Evolutionary conservation across 2,888 invertebrate genomes (phyloP).

Genomic region (Endotricha flammealis): DNA sequence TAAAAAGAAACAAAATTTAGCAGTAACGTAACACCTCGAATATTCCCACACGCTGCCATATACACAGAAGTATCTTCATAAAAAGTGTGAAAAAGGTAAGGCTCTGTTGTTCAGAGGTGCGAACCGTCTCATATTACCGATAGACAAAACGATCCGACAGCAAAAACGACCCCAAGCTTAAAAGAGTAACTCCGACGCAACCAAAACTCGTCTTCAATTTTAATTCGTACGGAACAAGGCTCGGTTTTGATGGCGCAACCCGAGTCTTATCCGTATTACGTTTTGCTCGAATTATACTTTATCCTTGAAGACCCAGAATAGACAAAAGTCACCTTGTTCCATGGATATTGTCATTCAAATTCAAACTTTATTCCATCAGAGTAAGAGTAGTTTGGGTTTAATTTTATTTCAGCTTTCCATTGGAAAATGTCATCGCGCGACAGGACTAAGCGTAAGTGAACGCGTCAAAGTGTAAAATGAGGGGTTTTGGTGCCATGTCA

Average conservation of each 20-base stretch:
- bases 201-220: slow-evolving; percentile 29
- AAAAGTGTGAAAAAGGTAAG: slow-evolving; percentile 64
- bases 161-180: slow-evolving; percentile 40
- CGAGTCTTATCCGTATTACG: slow-evolving; percentile 40
- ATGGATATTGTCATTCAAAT: slow-evolving; percentile 31
- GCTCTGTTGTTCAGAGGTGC: slow-evolving; percentile 67
- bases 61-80: slow-evolving; percentile 50
- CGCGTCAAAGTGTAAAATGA: slow-evolving; percentile 79
- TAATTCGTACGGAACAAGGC: slow-evolving; percentile 33
- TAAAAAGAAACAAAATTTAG: slow-evolving; percentile 30
- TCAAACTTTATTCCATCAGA: slow-evolving; percentile 44
- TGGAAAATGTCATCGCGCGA: slow-evolving; percentile 69
- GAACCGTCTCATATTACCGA: slow-evolving; percentile 71
- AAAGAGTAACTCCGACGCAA: slow-evolving; percentile 24
- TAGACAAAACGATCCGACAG: slow-evolving; percentile 61
- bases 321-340: slow-evolving; percentile 65
- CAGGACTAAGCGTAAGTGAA: slow-evolving; percentile 73
- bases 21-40: slow-evolving; percentile 47
- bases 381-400: slow-evolving; percentile 33
- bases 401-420: slow-evolving; percentile 48
- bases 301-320: slow-evolving; percentile 70
- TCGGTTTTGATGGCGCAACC: slow-evolving; percentile 28
- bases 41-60: slow-evolving; percentile 40
- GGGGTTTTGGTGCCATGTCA: slow-evolving; percentile 74
- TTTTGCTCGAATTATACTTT: slow-evolving; percentile 51